Conservation (phyloP, 1,140 invertebrate species). For the Araneus ventricosus region DNA sequence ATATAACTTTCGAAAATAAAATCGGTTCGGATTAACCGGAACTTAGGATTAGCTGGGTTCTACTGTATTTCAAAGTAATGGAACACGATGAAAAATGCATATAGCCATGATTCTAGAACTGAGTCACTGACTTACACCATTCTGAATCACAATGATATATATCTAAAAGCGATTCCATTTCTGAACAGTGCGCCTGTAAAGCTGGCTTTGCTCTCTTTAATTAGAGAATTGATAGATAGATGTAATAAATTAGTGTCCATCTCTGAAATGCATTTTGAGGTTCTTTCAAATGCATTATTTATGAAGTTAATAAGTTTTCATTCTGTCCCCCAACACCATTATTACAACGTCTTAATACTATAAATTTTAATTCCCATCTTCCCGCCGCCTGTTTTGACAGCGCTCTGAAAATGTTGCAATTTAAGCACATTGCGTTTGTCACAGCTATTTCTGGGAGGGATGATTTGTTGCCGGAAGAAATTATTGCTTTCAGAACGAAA, state of each 20-base stretch:
- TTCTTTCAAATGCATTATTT: slow-evolving; percentile 62
- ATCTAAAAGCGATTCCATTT: slow-evolving; percentile 10
- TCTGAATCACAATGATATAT: background rate
- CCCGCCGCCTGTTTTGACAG: slow-evolving; percentile 53
- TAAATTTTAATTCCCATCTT: slow-evolving; percentile 64
- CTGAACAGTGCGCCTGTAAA: background rate
- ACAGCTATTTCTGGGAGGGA: slow-evolving; percentile 11
- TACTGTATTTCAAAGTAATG: too few relatives aligned
- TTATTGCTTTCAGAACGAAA: slow-evolving; percentile 47
- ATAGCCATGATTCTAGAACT: too few relatives aligned
- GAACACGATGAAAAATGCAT: too few relatives aligned
- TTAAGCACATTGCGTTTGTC: slow-evolving; percentile 36
- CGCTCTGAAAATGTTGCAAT: slow-evolving; percentile 40
- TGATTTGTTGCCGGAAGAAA: slow-evolving; percentile 47
- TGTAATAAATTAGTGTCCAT: slow-evolving; percentile 64
- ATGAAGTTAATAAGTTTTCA: slow-evolving; percentile 68
- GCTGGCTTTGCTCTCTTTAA: slow-evolving; percentile 46
- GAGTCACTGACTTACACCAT: background rate
- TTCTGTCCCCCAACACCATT: slow-evolving; percentile 37
- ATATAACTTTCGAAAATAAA: too few relatives aligned
- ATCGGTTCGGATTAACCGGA: too few relatives aligned
- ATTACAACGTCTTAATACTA: slow-evolving; percentile 57
- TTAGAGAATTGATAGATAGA: slow-evolving; percentile 58
- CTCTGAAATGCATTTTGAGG: slow-evolving; percentile 30
- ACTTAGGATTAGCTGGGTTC: too few relatives aligned